Base-by-base conservation (phyloP, 2,888 invertebrate genomes). In the Tenthredo notha region DNA sequence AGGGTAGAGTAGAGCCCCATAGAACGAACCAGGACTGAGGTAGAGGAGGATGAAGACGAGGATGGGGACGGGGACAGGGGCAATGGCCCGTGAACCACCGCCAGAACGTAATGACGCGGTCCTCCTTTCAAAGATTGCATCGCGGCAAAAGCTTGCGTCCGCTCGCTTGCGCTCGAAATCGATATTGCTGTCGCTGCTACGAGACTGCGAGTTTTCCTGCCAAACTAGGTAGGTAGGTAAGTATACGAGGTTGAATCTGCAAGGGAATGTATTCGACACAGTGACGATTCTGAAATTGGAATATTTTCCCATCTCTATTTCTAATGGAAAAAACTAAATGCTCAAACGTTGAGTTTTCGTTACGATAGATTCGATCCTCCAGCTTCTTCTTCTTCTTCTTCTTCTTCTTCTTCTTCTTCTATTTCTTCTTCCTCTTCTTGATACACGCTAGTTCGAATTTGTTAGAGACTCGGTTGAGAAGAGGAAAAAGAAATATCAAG, bases 51-150 rank as follows among this genome's bases (percentile, higher is more conserved):
- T 87, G 87, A 87, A 87, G 88, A 88, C 88, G 89, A 83, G 86
- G 87, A 89, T 87, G 87, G 85, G 89, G 86, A 86, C 21, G 75
- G 84, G 70, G 88, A 54, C 84, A 78, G 90, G 90, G 90, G 92
- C 92, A 93, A 93, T 93, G 93, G 93, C 90, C 92, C 93, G 92
- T 93, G 92, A 93, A 93, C 92, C 91, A 90, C 91, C 91, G 90
- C 91, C 87, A 89, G 90, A 91, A 90, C 91, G 92, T 93, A 93
- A 93, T 93, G 93, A 93, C 91, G 93, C 93, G 92, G 90, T 91
- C 92, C 93, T 93, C 92, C 91, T 93, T 93, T 93, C 93, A 92
- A 93, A 93, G 93, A 93, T 93, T 93, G 93, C 93, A 93, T 93
- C 92, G 92, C 90, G 91, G 92, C 92, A 92, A 93, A 93, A 92